Evolutionary conservation across 2,888 invertebrate genomes (phyloP).

Genomic region (Caradrina clavipalpis): DNA sequence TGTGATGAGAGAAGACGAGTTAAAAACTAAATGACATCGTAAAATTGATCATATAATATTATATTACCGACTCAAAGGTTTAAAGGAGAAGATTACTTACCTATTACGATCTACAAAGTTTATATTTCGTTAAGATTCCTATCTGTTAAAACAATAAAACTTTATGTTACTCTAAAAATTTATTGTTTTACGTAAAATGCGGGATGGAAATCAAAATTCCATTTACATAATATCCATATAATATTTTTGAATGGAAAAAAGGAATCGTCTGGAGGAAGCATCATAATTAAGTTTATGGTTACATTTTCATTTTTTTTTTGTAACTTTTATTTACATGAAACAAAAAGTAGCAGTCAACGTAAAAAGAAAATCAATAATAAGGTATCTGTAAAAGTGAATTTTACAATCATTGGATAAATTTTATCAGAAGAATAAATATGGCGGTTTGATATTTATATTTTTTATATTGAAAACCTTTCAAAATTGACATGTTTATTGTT

Average conservation of each 20-base stretch:
- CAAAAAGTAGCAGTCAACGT: neutral
- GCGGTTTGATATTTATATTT: no score
- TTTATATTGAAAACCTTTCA: no score
- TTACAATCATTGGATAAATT: no score
- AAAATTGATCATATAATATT: neutral
- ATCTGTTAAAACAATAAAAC: constrained; percentile 25
- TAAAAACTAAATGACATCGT: neutral
- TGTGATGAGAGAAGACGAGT: neutral
- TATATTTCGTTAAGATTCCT: constrained; percentile 16
- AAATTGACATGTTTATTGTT: no score
- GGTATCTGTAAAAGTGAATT: no score
- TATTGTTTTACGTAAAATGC: constrained; percentile 35
- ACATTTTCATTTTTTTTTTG: neutral
- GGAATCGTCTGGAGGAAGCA: neutral
- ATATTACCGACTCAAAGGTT: neutral
- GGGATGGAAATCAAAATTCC: constrained; percentile 36
- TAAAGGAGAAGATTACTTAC: neutral
- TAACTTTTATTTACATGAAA: neutral
- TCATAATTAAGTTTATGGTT: neutral
- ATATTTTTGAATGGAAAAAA: constrained; percentile 15
- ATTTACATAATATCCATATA: constrained; percentile 33
- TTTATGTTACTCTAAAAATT: constrained; percentile 42
- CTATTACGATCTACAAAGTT: constrained; percentile 7
- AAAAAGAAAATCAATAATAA: no score
- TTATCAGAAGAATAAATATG: no score